Evolutionary conservation across 2,797 vertebrate species (phyloP), one percentile per base, ranked within the genome.

Genomic region (Chaetodon trifasciatus): DNA sequence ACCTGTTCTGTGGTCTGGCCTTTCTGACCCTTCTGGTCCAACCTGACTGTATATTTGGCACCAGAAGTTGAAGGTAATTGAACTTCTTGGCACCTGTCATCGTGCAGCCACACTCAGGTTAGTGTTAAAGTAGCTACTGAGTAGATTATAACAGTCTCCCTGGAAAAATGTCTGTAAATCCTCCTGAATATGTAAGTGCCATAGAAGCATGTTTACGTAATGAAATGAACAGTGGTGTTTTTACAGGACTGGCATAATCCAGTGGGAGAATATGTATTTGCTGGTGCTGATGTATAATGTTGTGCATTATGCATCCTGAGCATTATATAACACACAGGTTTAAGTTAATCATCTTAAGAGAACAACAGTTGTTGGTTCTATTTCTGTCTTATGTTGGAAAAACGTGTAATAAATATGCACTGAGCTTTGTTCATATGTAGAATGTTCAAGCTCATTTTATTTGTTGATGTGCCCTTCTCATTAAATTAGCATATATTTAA

Each of bases 221-320:
- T 78, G 15, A 42, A 81, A 24, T 50, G 53, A 79, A 57, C 63
- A 58, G 8, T 0, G 2, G 32, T 78, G 32, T 47, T 78, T 73
- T 23, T 65, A 64, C 40, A 67, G 5, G 5, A 57, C 35, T 63
- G 66, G 72, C 42, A 44, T 83, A 74, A 87, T 84, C 55, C 49
- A 62, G 32, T 28, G 6, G 55, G 46, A 66, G 21, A 52, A n/a
- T 28, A 21, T 65, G 47, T 71, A n/a, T 37, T 6, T 53, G 10
- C 13, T 23, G 32, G 13, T 47, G 50, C 9, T 46, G 13, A 47
- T 50, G n/a, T 64, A 15, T 66, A 55, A 58, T 5, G 5, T 44
- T 50, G 46, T 60, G 21, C 23, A 60, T 47, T 65, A 68, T 66
- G 60, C 46, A 35, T 60, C 21, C 13, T 70, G 9, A 60, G 32